Conservation (phyloP, 2,113 vertebrate species). For the Neomonachus schauinslandi region DNA sequence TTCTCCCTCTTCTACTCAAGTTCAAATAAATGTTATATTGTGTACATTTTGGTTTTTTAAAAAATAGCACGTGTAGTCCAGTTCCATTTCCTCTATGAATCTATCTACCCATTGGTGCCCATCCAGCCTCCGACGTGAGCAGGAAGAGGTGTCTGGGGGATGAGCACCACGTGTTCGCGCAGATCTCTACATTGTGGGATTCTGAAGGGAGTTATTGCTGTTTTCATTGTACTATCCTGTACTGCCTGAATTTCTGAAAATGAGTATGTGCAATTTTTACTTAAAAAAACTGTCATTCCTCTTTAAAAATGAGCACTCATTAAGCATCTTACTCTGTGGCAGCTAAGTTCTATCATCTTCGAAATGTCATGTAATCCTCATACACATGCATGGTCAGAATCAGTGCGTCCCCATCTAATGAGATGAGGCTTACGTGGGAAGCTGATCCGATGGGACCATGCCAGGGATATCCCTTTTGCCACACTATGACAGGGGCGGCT, state of each 20-base stretch:
- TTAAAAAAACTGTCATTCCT: neutral
- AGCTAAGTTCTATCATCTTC: neutral
- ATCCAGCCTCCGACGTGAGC: rapidly evolving
- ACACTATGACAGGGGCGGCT: neutral
- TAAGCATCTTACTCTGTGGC: neutral
- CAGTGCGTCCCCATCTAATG: neutral
- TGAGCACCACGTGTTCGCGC: neutral
- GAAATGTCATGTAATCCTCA: neutral
- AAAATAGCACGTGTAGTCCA: neutral
- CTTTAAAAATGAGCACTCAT: neutral
- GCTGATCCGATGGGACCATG: neutral
- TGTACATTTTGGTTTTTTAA: neutral
- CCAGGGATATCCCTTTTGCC: neutral
- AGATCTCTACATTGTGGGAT: neutral
- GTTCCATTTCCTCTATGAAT: neutral
- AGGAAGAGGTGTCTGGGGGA: neutral
- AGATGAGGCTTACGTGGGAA: neutral
- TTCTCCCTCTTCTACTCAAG: neutral
- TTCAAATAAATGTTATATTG: neutral
- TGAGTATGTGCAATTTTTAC: neutral
- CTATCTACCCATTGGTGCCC: neutral
- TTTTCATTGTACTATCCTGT: neutral
- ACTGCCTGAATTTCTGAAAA: slow-evolving; percentile 47
- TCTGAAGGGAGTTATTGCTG: neutral
- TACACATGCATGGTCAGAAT: neutral